These are phyloP conservation scores for Phaedon cochleariae DNA, from an alignment of 2,888 invertebrate species.

Conservation along the genomic window DNA sequence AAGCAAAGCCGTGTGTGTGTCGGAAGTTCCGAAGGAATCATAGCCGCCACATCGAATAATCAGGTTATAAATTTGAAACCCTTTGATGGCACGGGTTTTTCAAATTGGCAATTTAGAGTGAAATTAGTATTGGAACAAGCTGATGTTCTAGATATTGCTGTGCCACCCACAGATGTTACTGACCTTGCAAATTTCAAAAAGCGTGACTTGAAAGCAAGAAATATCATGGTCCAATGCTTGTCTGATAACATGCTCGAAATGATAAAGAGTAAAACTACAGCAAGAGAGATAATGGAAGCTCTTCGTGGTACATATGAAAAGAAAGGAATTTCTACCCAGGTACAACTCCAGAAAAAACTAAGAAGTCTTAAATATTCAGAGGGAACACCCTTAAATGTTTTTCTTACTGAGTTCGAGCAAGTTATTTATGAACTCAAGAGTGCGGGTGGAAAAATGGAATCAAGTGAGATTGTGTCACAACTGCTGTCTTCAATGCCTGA, in stretches of 20 bases:
- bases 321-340: conserved; percentile 11
- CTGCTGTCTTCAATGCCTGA: conserved; percentile 17
- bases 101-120: conserved; percentile 4
- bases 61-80: too few relatives aligned
- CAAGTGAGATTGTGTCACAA: background rate
- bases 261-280: background rate
- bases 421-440: conserved; percentile 1
- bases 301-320: background rate
- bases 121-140: background rate
- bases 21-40: too few relatives aligned
- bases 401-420: conserved; percentile 4
- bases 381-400: background rate
- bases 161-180: background rate
- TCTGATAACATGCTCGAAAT: conserved; percentile 11
- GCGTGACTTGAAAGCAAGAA: background rate
- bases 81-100: background rate
- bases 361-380: conserved; percentile 19
- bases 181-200: background rate
- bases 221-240: background rate
- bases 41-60: too few relatives aligned
- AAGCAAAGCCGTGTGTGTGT: too few relatives aligned
- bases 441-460: background rate
- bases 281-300: background rate
- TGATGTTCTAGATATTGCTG: background rate
- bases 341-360: conserved; percentile 20